phyloP scores from a whole-genome alignment of 2,797 vertebrate genomes.

The Centroberyx gerrardi region DNA sequence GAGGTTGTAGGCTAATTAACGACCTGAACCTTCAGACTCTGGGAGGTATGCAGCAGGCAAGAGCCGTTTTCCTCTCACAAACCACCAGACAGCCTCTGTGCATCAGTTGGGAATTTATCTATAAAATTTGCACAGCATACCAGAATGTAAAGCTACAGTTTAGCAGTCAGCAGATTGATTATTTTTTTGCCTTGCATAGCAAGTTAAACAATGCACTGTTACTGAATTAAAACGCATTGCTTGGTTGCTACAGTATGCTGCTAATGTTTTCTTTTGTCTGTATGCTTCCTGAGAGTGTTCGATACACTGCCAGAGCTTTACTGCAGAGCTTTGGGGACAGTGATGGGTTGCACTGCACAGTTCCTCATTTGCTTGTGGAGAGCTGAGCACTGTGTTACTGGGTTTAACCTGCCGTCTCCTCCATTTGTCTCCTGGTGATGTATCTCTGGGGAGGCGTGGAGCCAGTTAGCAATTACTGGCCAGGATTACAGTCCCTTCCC shows the following conservation, averaged over 20 bases:
- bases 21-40: slow-evolving; percentile 43
- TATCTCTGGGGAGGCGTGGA: slow-evolving; percentile 65
- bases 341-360: slow-evolving; percentile 72
- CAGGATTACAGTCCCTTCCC: slow-evolving; percentile 60
- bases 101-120: slow-evolving; percentile 41
- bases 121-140: slow-evolving; percentile 15
- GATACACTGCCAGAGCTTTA: slow-evolving; percentile 49
- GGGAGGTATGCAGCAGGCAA: slow-evolving; percentile 32
- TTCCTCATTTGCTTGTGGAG: slow-evolving; percentile 71
- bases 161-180: slow-evolving; percentile 22
- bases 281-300: slow-evolving; percentile 46
- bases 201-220: slow-evolving; percentile 26
- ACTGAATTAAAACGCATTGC: slow-evolving; percentile 43
- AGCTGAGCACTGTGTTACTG: slow-evolving; percentile 56
- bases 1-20: slow-evolving; percentile 48
- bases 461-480: slow-evolving; percentile 77
- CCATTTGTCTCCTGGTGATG: slow-evolving; percentile 68
- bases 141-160: slow-evolving; percentile 28
- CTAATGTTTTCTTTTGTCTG: slow-evolving; percentile 53
- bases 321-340: slow-evolving; percentile 70
- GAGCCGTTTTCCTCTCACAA: slow-evolving; percentile 16
- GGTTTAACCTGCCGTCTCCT: slow-evolving; percentile 73
- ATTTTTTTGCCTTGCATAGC: slow-evolving; percentile 23
- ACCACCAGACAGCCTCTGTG: slow-evolving; percentile 13
- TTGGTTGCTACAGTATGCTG: slow-evolving; percentile 36